A percentile compares a stretch with the other conserved stretches of the same genome.
Evolutionary conservation across 2,888 invertebrate genomes (phyloP).

Genomic region (Caradrina kadenii): DNA sequence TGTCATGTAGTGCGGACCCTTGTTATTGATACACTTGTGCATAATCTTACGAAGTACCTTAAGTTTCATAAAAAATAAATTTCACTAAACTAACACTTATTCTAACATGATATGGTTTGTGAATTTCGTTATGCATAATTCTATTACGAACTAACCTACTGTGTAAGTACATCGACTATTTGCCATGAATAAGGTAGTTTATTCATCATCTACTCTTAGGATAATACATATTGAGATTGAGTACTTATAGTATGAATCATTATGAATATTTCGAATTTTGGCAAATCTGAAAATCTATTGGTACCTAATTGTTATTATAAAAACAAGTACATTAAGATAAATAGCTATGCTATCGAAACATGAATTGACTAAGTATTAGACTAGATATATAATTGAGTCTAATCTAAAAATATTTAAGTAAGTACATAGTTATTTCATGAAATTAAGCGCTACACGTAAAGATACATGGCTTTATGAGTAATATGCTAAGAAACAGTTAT

Average conservation of each 20-base stretch:
- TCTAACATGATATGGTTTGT: constrained; percentile 85
- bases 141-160: constrained; percentile 55
- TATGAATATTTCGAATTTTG: constrained; percentile 55
- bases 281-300: constrained; percentile 60
- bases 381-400: constrained; percentile 54
- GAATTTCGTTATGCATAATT: constrained; percentile 67
- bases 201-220: constrained; percentile 11
- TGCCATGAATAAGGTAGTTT: constrained; percentile 11
- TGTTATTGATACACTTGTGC: constrained; percentile 64
- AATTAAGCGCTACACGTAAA: constrained; percentile 50
- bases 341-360: constrained; percentile 68
- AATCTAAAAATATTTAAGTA: constrained; percentile 49
- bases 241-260: constrained; percentile 39
- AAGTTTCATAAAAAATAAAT: constrained; percentile 69
- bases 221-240: constrained; percentile 13
- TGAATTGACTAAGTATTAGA: constrained; percentile 66
- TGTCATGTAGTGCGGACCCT: constrained; percentile 47
- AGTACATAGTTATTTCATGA: constrained; percentile 22
- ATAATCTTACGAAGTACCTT: constrained; percentile 64
- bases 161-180: constrained; percentile 32
- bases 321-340: constrained; percentile 45
- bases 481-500: constrained; percentile 48
- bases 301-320: constrained; percentile 43
- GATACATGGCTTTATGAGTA: constrained; percentile 26
- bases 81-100: constrained; percentile 72